Percentiles rank a stretch among this genome's conserved stretches.
These are phyloP conservation scores for Andrena cerasifolii DNA, from an alignment of 1,140 invertebrate genomes.

Conservation along the genomic window DNA sequence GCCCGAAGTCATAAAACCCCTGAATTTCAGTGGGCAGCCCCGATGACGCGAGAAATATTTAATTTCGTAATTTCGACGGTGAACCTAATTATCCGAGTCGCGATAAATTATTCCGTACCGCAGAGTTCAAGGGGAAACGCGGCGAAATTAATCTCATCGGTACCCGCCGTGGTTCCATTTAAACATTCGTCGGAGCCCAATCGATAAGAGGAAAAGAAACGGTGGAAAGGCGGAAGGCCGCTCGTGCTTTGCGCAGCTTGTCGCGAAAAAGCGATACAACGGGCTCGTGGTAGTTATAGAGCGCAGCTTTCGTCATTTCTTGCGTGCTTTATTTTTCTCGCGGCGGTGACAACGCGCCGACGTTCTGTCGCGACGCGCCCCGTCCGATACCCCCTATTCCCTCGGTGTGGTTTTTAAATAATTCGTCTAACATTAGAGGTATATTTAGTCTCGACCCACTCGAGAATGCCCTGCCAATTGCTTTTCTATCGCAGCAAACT, in stretches of 20 bases:
- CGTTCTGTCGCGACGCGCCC: constrained; percentile 5
- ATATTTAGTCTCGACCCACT: constrained; percentile 59
- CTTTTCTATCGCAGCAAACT: constrained; percentile 24
- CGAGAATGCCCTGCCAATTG: constrained; percentile 51
- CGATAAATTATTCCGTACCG: neutral
- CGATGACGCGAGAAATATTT: constrained; percentile 20
- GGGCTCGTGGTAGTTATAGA: constrained; percentile 31
- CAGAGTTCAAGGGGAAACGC: neutral
- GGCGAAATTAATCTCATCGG: neutral
- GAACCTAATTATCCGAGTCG: neutral
- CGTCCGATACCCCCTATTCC: neutral
- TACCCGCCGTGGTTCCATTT: neutral
- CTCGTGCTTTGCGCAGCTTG: neutral
- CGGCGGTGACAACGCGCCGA: neutral
- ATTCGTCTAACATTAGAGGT: constrained; percentile 39
- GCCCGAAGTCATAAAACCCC: neutral
- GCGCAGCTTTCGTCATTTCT: constrained; percentile 1
- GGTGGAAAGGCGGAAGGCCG: neutral
- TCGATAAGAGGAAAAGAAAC: neutral
- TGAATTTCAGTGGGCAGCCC: neutral
- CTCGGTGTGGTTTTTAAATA: neutral
- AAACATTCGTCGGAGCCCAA: too few relatives aligned
- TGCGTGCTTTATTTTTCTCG: constrained; percentile 1
- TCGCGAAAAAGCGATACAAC: constrained; percentile 31
- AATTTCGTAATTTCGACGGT: neutral